Evolutionary conservation across 2,113 vertebrate species (phyloP).

Genomic region (Otus sunia): DNA sequence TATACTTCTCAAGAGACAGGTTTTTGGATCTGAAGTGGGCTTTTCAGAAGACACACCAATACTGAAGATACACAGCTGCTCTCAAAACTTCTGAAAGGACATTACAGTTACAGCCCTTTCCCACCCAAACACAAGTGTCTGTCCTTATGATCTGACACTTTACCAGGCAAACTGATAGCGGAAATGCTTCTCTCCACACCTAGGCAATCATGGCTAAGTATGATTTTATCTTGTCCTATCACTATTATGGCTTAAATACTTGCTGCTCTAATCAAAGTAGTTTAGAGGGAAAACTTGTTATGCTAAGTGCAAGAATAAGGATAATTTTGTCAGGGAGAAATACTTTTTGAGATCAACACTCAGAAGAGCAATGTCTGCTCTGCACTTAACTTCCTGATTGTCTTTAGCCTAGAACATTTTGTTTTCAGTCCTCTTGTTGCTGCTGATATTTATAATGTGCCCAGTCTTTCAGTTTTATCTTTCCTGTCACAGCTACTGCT

Average conservation of each 20-base stretch:
- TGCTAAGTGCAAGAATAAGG: neutral
- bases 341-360: neutral
- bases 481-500: slow-evolving; percentile 1
- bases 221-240: neutral
- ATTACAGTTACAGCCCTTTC: neutral
- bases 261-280: neutral
- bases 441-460: neutral
- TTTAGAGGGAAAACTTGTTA: slow-evolving; percentile 6
- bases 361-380: neutral
- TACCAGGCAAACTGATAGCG: neutral
- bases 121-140: neutral
- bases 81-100: neutral
- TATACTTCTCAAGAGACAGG: neutral
- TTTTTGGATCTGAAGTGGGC: neutral
- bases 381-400: neutral
- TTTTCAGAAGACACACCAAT: neutral
- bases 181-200: neutral
- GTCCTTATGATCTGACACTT: neutral
- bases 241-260: neutral
- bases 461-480: slow-evolving; percentile 22
- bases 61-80: neutral
- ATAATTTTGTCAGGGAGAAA: neutral
- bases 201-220: neutral
- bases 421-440: slow-evolving; percentile 5
- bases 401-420: neutral